A percentile compares a stretch with the other conserved stretches of the same genome.
Evolutionary conservation across 1,140 invertebrate genomes (phyloP).

Genomic region (Alviniconcha marisindica): DNA sequence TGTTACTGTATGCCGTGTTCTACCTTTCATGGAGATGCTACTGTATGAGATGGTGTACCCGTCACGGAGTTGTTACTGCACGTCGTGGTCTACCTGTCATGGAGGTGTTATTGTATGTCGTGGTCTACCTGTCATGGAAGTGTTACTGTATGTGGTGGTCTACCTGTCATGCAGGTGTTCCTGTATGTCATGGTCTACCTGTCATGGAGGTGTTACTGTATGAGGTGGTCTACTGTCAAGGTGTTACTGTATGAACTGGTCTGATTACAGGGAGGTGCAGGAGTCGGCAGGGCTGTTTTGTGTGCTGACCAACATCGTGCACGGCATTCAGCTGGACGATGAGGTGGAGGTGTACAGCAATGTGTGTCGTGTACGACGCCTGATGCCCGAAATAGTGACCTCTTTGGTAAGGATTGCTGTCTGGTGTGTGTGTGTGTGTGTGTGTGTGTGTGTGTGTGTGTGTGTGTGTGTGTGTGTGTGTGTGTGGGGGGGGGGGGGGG

Average conservation of each 20-base stretch:
- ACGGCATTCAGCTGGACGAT: slow-evolving; percentile 36
- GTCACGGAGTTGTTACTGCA: too few relatives aligned
- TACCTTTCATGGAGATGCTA: too few relatives aligned
- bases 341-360: slow-evolving; percentile 43
- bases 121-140: too few relatives aligned
- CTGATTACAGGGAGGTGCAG: slow-evolving; percentile 22
- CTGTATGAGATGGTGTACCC: neutral
- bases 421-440: neutral
- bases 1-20: too few relatives aligned
- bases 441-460: neutral
- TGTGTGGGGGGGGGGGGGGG: neutral
- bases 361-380: slow-evolving; percentile 30
- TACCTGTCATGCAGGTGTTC: too few relatives aligned
- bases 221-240: neutral
- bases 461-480: neutral
- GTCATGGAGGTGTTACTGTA: too few relatives aligned
- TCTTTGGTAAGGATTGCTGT: slow-evolving; percentile 2
- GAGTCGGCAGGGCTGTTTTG: slow-evolving; percentile 34
- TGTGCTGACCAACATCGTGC: slow-evolving; percentile 36
- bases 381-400: slow-evolving; percentile 31
- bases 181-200: neutral
- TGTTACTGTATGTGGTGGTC: neutral
- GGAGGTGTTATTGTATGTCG: too few relatives aligned
- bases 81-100: too few relatives aligned
- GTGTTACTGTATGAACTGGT: neutral